These are phyloP conservation scores for Drosophila dunni DNA, from an alignment of 1,140 invertebrate genomes.

Conservation along the genomic window DNA sequence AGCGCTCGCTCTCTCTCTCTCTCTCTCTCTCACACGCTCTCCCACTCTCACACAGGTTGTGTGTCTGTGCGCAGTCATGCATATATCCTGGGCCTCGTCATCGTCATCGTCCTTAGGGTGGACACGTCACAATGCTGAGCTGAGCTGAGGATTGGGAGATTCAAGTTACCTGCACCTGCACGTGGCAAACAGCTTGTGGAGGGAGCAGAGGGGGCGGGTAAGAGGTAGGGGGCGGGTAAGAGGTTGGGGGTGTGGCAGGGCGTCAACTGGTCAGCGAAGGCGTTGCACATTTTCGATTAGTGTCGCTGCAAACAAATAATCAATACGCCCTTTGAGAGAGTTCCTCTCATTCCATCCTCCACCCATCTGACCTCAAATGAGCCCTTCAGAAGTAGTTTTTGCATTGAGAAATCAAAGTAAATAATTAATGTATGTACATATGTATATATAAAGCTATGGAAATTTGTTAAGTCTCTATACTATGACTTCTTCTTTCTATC, in stretches of 20 bases:
- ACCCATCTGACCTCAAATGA: too few relatives aligned
- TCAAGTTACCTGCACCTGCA: conserved; percentile 64
- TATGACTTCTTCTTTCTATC: too few relatives aligned
- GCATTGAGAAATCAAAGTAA: too few relatives aligned
- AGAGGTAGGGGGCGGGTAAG: background rate
- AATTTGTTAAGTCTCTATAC: too few relatives aligned
- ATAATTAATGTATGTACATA: too few relatives aligned
- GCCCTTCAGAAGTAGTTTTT: too few relatives aligned
- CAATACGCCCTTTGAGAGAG: conserved; percentile 24
- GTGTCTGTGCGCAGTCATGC: conserved; percentile 58
- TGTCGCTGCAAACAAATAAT: conserved; percentile 28
- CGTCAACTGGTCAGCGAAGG: background rate
- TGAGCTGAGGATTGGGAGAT: conserved; percentile 39
- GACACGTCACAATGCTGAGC: conserved; percentile 26
- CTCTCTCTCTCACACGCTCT: background rate
- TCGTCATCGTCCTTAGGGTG: conserved; percentile 17
- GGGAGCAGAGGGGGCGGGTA: background rate
- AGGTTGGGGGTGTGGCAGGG: background rate
- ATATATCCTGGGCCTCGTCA: conserved; percentile 52
- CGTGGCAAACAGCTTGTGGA: conserved; percentile 9
- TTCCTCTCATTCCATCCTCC: background rate
- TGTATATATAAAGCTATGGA: too few relatives aligned
- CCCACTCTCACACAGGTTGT: background rate
- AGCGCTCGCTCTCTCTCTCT: background rate
- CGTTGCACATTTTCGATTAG: conserved; percentile 40